Base-by-base conservation (phyloP, 1,140 invertebrate species). In the Episyrphus balteatus region DNA sequence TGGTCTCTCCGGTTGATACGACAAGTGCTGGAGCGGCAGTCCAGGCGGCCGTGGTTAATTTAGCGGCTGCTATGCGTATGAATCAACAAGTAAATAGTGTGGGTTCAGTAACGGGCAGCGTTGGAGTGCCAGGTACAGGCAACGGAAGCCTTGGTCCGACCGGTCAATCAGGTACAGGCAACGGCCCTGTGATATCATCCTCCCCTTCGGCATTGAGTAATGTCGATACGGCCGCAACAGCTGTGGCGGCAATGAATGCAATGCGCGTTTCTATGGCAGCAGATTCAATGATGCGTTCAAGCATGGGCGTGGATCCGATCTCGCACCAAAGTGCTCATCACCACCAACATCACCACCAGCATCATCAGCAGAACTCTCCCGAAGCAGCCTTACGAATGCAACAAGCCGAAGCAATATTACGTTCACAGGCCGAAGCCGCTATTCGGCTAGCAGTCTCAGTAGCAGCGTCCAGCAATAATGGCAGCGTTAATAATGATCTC, bases 391-490 rank as follows among this genome's bases (percentile, higher is more conserved):
- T 89, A 8, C 73, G 86, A 47, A 84, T 89, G 72, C 76, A 63
- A 49, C 83, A 85, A 58, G 83, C 84, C 2, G 84, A 90, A 66
- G 86, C 84, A 0, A 71, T 91, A 11, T 68, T 90, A 13, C 76
- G 86, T 57, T 85, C 84, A 43, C 87, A 90, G 54, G 86, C 86
- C 1, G 86, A 89, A 60, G 85, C 82, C 15, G 83, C 87, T 1
- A 73, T 89, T 13, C 74, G 88, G 57, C 66, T 89, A 51, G 87
- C 86, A 13, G 86, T 88, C 53, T 73, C 73, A 0, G 73, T 76
- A 49, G 75, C 75, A 33, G 62, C 61, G 45, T 55, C 58, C 49
- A 55, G 54, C 14, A 61, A 56, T 17, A 69, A 53, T 45, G 52
- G 54, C 30, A 61, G 54, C 34, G 59, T 59, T 26, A 68, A 69